Evolutionary conservation across 2,888 invertebrate genomes (phyloP), one percentile per base, ranked within the genome.

Genomic region (Seira musarum): DNA sequence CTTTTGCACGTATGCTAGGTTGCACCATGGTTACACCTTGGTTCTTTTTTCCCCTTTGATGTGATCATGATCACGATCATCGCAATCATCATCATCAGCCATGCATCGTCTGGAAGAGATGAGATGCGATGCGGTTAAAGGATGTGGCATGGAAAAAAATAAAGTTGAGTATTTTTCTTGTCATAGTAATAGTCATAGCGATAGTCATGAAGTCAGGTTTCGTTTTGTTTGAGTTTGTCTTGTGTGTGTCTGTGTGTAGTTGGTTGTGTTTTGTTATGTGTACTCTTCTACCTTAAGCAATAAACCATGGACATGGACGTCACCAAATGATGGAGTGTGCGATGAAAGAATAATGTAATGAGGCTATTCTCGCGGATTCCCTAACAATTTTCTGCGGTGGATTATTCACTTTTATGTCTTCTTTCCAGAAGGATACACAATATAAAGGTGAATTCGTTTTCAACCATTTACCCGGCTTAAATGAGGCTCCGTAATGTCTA

Each of bases 331-430:
- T 74, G 73, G 60, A 74, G 60, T 57, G 53, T 24, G 63, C 57
- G 73, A 66, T 66, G 66, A 66, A 66, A 65, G 72, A 66, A 65
- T 74, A 66, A 74, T 74, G 73, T 74, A 66, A 74, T 74, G 73
- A 74, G 66, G 57, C 66, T 57, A 74, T 74, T 74, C 40, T 35
- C 30, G 30, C 73, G 40, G 64, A 53, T 49, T 49, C 49, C 49
- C 17, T 49, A 13, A 49, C 49, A 49, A 49, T n/a, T 49, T 40
- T 66, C 49, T 46, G n/a, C 15, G 21, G 73, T 24, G 73, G 73
- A 74, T 74, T 74, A 74, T 74, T 74, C 73, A 65, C 66, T 74
- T 74, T 74, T 74, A 74, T 66, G 73, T 19, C 66, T 74, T 64
- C 49, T n/a, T 49, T 15, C 49, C 17, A n/a, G 15, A 49, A 49